Evolutionary conservation across 1,140 invertebrate genomes (phyloP), one percentile per base, ranked within the genome.

Genomic region (Drosophila pallidifrons): DNA sequence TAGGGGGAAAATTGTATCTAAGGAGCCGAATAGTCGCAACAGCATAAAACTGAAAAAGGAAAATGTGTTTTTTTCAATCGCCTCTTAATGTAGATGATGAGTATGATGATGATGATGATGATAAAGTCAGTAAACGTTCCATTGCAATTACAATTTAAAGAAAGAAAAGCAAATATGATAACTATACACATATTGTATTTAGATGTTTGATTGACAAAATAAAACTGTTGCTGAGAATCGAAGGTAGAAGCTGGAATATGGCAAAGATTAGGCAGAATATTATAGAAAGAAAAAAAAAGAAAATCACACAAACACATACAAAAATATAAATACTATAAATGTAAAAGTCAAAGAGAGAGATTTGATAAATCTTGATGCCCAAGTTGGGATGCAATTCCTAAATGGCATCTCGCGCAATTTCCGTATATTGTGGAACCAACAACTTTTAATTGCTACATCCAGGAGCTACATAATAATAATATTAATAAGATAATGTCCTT

Each of bases 401-500:
- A 45, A 32, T 32, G 47, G 28, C 54, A 35, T 55, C 13, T 25
- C 35, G 43, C 43, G 46, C 8, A 16, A 49, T 59, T 59, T 60
- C 35, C 57, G 54, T 16, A 13, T 35, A 13, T 25, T 66, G 64
- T 52, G 60, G 28, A 65, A 65, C 51, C 32, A 85, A 80, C 45
- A 76, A 77, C 75, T 85, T 85, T 77, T 78, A 75, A 85, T 79
- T 81, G 82, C 82, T 79, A 73, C 35, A 75, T 81, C 67, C 82
- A 71, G 82, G 54, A 87, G 77, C 78, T 81, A 68, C 66, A 72
- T 68, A 81, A 68, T 85, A 55, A 79, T 87, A 89, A 72, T 68
- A 81, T 65, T 85, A 55, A 79, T 87, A 89, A 83, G 81, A 79
- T 82, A 81, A 83, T 75, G 85, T 89, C 85, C 85, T 89, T 89